A percentile compares a stretch with the other conserved stretches of the same genome.
Evolutionary conservation across 35 echinoderm and acorn worm species (phyloP).

Genomic region (Ophiothrix spiculata): DNA sequence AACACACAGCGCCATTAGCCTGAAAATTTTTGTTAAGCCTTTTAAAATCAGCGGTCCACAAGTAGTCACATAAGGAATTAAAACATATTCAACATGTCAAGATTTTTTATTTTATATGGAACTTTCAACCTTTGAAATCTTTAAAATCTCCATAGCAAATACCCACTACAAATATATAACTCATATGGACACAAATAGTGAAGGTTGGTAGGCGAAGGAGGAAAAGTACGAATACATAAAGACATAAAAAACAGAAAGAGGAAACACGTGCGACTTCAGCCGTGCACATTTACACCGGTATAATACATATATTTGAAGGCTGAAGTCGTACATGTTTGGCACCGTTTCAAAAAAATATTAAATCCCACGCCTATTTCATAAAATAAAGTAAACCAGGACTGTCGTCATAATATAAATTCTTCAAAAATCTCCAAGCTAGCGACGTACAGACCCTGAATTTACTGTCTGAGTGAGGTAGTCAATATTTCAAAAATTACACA

Average conservation of each 20-base stretch:
- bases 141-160: background rate
- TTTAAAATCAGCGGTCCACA: background rate
- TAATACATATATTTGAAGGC: background rate
- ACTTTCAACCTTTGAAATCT: background rate
- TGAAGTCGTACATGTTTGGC: background rate
- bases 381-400: constrained; percentile 5
- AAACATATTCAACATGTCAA: background rate
- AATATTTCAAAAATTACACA: constrained; percentile 17
- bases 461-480: background rate
- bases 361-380: constrained; percentile 14
- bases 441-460: background rate
- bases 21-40: background rate
- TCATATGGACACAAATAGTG: constrained; percentile 6
- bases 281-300: background rate
- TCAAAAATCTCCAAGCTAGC: background rate
- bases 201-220: constrained; percentile 13
- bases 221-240: constrained; percentile 10
- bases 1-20: background rate
- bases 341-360: background rate
- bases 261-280: background rate
- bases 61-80: background rate
- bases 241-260: background rate
- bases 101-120: background rate
- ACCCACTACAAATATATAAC: constrained; percentile 16
- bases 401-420: constrained; percentile 11